phyloP scores from a whole-genome alignment of 2,888 invertebrate genomes.

The Lomographa bimaculata region DNA sequence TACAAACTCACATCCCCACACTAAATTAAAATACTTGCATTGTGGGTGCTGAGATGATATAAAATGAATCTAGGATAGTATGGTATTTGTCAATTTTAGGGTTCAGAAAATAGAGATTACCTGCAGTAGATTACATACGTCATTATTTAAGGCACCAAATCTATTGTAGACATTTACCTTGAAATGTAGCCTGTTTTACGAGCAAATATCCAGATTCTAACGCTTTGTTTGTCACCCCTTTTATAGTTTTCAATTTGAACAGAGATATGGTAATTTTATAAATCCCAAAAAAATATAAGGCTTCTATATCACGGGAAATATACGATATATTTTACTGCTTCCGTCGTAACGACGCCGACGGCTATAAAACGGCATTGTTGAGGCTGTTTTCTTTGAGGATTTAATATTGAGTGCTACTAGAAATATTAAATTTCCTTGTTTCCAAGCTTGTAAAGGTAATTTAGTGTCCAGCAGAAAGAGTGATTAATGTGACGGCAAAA shows the following conservation, averaged over 20 bases:
- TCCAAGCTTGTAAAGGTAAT: conserved; percentile 15
- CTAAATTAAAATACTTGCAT: too few species aligned
- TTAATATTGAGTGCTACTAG: conserved; percentile 22
- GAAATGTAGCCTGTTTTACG: too few species aligned
- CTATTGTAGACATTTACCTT: too few species aligned
- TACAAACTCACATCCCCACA: too few species aligned
- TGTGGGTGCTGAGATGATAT: too few species aligned
- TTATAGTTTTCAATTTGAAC: conserved; percentile 19
- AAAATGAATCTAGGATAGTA: too few species aligned
- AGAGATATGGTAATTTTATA: conserved; percentile 16
- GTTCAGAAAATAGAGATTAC: too few species aligned
- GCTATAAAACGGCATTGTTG: conserved; percentile 18
- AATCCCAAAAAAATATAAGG: conserved; percentile 23
- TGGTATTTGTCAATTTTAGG: too few species aligned
- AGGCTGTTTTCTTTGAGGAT: conserved; percentile 17
- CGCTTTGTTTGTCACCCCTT: not conserved
- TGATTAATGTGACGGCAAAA: conserved; percentile 25
- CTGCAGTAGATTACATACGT: not conserved
- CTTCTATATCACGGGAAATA: conserved; percentile 17
- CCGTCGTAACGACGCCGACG: conserved; percentile 12
- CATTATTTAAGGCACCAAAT: not conserved
- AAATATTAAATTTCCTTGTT: conserved; percentile 21
- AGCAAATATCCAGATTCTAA: not conserved
- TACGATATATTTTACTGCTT: conserved; percentile 21
- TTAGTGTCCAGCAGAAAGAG: conserved; percentile 11